Evolutionary conservation across 2,113 vertebrate genomes (phyloP).

Genomic region (Phaetusa simplex): DNA sequence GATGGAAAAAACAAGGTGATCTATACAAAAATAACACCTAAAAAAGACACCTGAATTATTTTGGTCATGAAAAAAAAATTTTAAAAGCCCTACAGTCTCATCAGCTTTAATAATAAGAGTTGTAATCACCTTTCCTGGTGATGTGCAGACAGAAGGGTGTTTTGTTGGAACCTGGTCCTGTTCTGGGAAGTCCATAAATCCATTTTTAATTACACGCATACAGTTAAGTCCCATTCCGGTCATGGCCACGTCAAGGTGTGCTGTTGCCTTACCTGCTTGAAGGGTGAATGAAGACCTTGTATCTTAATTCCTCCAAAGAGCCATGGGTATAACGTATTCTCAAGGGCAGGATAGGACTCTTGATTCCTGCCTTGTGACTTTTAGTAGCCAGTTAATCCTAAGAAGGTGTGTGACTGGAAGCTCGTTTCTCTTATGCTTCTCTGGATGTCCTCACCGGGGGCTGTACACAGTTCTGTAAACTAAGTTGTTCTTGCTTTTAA

Average conservation of each 20-base stretch:
- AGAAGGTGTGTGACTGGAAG: not conserved
- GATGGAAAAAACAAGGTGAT: not conserved
- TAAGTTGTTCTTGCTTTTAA: not conserved
- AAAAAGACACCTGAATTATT: not conserved
- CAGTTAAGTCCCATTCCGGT: not conserved
- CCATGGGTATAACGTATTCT: fast-evolving
- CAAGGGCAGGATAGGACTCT: not conserved
- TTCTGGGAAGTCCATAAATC: not conserved
- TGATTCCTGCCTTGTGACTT: not conserved
- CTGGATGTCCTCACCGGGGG: not conserved
- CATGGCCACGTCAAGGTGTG: not conserved
- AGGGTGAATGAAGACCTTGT: not conserved
- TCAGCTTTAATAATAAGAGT: not conserved
- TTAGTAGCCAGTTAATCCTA: not conserved
- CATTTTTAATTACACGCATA: not conserved
- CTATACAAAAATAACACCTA: not conserved
- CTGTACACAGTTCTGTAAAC: not conserved
- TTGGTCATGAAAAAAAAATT: not conserved
- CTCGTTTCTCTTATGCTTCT: not conserved
- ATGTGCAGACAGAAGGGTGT: not conserved
- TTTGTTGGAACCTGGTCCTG: not conserved
- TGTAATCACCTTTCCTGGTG: not conserved
- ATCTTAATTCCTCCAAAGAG: not conserved
- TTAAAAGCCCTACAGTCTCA: not conserved
- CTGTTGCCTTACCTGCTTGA: not conserved